Evolutionary conservation across 2,113 vertebrate genomes (phyloP).

Genomic region (Galbula dea): DNA sequence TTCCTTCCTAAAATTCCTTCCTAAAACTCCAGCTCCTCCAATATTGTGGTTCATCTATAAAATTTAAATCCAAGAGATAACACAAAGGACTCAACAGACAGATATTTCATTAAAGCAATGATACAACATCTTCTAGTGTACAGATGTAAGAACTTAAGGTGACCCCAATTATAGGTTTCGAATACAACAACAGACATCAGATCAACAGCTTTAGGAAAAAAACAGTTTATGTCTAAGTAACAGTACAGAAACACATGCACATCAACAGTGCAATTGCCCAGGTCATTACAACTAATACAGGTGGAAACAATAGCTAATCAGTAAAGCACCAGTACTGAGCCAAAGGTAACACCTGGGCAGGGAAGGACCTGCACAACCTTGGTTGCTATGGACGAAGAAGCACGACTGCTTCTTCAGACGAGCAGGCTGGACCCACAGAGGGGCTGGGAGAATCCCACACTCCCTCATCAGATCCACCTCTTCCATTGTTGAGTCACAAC

Average conservation of each 20-base stretch:
- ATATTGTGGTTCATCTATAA: neutral
- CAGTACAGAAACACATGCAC: neutral
- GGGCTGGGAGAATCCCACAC: neutral
- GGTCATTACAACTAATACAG: neutral
- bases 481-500: accelerated
- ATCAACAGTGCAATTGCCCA: neutral
- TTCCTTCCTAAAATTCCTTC: neutral
- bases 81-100: neutral
- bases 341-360: neutral
- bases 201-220: neutral
- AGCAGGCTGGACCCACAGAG: neutral
- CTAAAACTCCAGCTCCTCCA: neutral
- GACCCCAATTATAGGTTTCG: accelerated
- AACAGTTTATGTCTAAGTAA: neutral
- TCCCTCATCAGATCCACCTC: neutral
- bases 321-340: neutral
- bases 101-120: neutral
- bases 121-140: neutral
- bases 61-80: neutral
- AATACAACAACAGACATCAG: neutral
- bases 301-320: neutral
- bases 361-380: accelerated
- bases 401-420: neutral
- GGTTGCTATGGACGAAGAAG: too few relatives aligned
- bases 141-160: neutral